phyloP scores from a whole-genome alignment of 2,113 vertebrate genomes.

The Mesitornis unicolor region DNA sequence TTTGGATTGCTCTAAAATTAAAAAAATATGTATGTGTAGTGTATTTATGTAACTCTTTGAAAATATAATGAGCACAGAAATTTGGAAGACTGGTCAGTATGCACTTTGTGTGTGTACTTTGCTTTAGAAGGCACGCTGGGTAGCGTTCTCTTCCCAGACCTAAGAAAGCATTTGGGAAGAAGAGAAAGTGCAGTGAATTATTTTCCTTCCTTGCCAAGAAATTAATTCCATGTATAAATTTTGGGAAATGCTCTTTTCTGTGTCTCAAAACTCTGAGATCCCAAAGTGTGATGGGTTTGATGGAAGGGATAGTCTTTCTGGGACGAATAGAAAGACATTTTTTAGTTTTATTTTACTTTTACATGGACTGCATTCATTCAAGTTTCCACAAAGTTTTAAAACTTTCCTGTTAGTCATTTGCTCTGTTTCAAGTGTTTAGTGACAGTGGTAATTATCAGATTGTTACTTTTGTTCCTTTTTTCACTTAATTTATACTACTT shows the following conservation, averaged over 20 bases:
- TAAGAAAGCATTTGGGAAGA: background rate
- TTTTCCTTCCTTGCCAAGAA: background rate
- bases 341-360: background rate
- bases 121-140: fast-evolving
- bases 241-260: background rate
- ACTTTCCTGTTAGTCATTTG: background rate
- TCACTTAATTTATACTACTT: background rate
- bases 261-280: background rate
- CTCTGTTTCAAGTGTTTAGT: background rate
- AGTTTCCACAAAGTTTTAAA: background rate
- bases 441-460: background rate
- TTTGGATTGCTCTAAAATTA: background rate
- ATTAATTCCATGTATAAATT: background rate
- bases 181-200: background rate
- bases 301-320: background rate
- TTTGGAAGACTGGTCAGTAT: background rate
- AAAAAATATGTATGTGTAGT: background rate
- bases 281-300: background rate
- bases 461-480: background rate
- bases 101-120: background rate
- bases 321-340: background rate
- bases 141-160: background rate
- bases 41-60: background rate
- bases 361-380: background rate
- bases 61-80: background rate